Conservation (phyloP, 2,113 vertebrate genomes). For the Micronycteris hirsuta region DNA sequence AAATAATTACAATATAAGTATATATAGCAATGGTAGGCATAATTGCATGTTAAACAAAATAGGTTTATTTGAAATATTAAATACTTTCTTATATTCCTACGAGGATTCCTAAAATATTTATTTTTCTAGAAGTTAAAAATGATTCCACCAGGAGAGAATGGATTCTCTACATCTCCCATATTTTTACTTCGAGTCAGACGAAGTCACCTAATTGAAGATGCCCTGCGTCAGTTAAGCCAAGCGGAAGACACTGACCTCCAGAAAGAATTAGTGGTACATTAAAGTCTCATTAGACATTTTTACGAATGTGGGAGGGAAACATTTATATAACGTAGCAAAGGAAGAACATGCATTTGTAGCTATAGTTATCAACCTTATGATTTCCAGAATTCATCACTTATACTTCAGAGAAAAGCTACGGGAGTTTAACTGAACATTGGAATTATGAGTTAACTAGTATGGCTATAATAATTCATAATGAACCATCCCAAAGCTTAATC, state of each 20-base stretch:
- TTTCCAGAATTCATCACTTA: conserved; percentile 4
- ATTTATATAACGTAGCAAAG: neutral
- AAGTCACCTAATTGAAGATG: conserved; percentile 71
- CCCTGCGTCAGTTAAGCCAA: conserved; percentile 65
- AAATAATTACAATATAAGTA: neutral
- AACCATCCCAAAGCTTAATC: neutral
- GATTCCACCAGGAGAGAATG: accelerated
- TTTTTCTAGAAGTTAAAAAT: neutral
- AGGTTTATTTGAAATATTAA: neutral
- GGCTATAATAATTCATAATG: neutral
- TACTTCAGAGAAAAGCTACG: neutral
- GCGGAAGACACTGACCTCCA: conserved; percentile 42
- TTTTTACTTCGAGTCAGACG: conserved; percentile 70
- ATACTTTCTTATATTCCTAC: neutral
- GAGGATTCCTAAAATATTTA: conserved; percentile 16
- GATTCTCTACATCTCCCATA: accelerated
- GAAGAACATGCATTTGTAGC: neutral
- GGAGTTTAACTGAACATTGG: neutral
- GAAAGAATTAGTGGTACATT: conserved; percentile 51
- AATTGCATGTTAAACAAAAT: neutral
- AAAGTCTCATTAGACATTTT: neutral
- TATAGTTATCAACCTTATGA: neutral
- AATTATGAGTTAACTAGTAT: neutral
- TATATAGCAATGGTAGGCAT: neutral
- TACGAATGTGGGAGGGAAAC: neutral